Evolutionary conservation across 2,797 vertebrate genomes (phyloP).

Genomic region (Poecilia picta): DNA sequence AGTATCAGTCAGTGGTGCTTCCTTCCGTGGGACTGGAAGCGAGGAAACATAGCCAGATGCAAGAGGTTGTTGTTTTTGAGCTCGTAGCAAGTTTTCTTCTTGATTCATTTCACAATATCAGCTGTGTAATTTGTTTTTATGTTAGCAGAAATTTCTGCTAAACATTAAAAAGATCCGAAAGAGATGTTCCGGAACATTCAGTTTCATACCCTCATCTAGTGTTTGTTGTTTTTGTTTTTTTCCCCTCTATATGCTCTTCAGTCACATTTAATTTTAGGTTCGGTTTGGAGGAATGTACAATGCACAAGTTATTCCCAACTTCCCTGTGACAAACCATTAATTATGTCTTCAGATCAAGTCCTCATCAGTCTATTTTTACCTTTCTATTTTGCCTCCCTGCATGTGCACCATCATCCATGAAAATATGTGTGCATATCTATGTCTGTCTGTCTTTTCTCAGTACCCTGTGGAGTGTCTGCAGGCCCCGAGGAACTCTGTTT

Average conservation of each 20-base stretch:
- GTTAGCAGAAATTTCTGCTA: conserved; percentile 12
- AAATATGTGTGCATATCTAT: conserved; percentile 32
- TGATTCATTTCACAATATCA: conserved; percentile 21
- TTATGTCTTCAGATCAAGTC: conserved; percentile 76
- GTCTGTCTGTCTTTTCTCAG: conserved; percentile 60
- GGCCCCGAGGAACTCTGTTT: conserved; percentile 82
- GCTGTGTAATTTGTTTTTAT: conserved; percentile 23
- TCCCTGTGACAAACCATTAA: conserved; percentile 63
- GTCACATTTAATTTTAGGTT: conserved; percentile 61
- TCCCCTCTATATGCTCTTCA: conserved; percentile 47
- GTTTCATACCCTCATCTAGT: not conserved
- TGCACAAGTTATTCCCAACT: conserved; percentile 36
- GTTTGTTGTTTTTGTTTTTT: conserved; percentile 20
- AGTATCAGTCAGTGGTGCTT: conserved; percentile 72
- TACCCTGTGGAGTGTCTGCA: conserved; percentile 79
- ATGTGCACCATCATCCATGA: conserved; percentile 41
- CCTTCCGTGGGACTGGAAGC: conserved; percentile 68
- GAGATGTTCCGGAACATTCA: conserved; percentile 18
- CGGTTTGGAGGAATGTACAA: conserved; percentile 46
- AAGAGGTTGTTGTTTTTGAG: conserved; percentile 50
- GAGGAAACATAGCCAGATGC: conserved; percentile 71
- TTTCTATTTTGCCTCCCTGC: conserved; percentile 50
- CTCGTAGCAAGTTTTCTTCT: conserved; percentile 29
- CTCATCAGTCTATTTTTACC: conserved; percentile 74
- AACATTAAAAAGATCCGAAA: conserved; percentile 6